These are phyloP conservation scores for Wiebesia pumilae DNA, from an alignment of 1,140 invertebrate genomes.

Conservation along the genomic window DNA sequence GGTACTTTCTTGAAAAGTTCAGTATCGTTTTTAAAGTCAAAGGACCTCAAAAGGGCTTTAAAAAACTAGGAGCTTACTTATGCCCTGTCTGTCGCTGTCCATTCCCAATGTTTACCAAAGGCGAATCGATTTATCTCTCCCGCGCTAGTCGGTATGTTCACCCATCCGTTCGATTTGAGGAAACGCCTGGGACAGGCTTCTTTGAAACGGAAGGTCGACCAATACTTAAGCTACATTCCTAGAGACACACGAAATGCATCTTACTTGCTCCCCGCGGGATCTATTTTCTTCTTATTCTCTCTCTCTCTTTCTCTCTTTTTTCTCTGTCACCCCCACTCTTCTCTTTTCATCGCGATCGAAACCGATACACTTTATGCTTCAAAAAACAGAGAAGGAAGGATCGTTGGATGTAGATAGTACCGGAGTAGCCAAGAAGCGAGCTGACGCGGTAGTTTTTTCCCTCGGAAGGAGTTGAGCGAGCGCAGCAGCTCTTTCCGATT, in stretches of 20 bases:
- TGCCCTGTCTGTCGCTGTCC: background rate
- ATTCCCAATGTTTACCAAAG: background rate
- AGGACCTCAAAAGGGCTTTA: background rate
- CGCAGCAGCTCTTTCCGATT: conserved; percentile 34
- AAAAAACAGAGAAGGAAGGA: background rate
- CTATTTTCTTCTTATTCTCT: background rate
- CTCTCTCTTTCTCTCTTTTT: background rate
- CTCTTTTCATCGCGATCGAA: conserved; percentile 15
- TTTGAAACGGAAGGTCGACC: conserved; percentile 11
- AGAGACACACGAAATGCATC: background rate
- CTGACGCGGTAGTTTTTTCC: conserved; percentile 43
- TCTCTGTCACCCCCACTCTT: background rate
- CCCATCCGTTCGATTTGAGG: conserved; percentile 15
- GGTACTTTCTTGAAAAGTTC: background rate
- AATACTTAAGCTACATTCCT: background rate
- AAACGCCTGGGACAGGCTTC: conserved; percentile 6
- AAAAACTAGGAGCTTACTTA: background rate
- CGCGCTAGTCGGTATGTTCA: background rate
- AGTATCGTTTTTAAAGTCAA: background rate
- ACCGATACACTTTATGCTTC: conserved; percentile 47
- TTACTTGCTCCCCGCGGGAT: background rate
- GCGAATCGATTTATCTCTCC: background rate
- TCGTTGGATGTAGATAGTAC: conserved; percentile 39
- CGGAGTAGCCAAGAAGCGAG: background rate
- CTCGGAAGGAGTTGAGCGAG: background rate